A percentile compares a stretch with the other conserved stretches of the same genome.
These are phyloP conservation scores for Marmota monax DNA, from an alignment of 2,113 vertebrate genomes.

Conservation along the genomic window DNA sequence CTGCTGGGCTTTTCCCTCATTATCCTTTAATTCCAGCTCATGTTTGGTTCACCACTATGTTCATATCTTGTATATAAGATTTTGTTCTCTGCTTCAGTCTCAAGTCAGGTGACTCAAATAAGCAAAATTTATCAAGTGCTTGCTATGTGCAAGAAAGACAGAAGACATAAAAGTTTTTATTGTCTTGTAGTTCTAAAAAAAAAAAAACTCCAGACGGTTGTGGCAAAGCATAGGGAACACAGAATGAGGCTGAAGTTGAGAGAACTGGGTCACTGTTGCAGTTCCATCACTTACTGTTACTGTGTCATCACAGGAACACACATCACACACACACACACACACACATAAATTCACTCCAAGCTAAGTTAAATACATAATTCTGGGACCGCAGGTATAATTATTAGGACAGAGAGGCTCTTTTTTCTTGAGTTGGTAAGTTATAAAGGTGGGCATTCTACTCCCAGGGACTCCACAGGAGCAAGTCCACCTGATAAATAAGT, in stretches of 20 bases:
- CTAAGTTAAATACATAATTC: neutral
- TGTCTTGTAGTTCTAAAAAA: neutral
- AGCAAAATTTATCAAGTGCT: slow-evolving; percentile 31
- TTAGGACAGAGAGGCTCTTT: neutral
- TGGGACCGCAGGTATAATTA: neutral
- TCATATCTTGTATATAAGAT: neutral
- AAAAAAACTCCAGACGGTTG: neutral
- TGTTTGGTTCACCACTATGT: neutral
- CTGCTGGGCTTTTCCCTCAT: slow-evolving; percentile 1
- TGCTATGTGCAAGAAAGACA: neutral
- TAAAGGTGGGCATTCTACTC: neutral
- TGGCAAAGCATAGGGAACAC: neutral
- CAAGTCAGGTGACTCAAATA: slow-evolving; percentile 23
- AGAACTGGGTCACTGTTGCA: neutral
- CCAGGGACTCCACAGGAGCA: neutral
- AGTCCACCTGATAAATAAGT: neutral
- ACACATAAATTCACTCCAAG: neutral
- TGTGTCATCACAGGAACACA: neutral
- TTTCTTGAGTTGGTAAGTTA: neutral
- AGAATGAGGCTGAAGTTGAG: neutral
- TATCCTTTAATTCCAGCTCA: neutral
- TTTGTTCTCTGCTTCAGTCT: neutral
- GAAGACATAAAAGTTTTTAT: neutral
- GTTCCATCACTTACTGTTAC: neutral
- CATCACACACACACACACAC: neutral